Evolutionary conservation across 2,113 vertebrate species (phyloP), one percentile per base, ranked within the genome.

Genomic region (Meles meles): DNA sequence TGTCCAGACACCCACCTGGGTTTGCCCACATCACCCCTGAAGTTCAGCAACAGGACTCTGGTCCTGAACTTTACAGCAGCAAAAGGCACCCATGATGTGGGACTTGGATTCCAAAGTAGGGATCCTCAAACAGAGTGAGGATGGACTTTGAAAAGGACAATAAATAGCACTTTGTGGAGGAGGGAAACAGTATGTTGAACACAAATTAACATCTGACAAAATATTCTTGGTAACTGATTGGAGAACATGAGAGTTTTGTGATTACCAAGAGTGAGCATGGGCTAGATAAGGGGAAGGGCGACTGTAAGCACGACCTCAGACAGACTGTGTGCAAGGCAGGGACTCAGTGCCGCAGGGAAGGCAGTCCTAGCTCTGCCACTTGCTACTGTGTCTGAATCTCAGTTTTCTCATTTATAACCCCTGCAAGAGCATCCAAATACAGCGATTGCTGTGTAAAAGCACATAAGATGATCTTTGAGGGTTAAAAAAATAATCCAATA

Each of bases 321-420:
- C 25, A 6, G n/a, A 27, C 63, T 80, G n/a, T 2, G 13, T 65
- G 29, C 69, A 49, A 29, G 44, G 42, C 71, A 81, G 25, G 47
- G 11, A 49, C 57, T n/a, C 10, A 0, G 7, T 25, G 6, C 25
- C 65, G 23, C 0, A 1, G 23, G 8, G 21, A 44, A 3, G 1
- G 76, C 44, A n/a, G 49, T 23, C 17, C 47, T 13, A 47, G 34
- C 21, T 82, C 65, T 87, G 47, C 37, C 76, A 44, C 65, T 88
- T 49, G 8, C 47, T 61, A 13, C 31, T 9, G 5, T 85, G 18
- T 42, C 14, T 39, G n/a, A 76, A 71, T 67, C n/a, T 65, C 71
- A 12, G 12, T 69, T 39, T 76, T 90, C 39, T 86, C 39, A 37
- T 25, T 44, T 52, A 13, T 74, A 80, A 67, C 44, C 27, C 21